These are phyloP conservation scores for Argyrosomus japonicus DNA, from an alignment of 2,113 vertebrate genomes.

Conservation along the genomic window DNA sequence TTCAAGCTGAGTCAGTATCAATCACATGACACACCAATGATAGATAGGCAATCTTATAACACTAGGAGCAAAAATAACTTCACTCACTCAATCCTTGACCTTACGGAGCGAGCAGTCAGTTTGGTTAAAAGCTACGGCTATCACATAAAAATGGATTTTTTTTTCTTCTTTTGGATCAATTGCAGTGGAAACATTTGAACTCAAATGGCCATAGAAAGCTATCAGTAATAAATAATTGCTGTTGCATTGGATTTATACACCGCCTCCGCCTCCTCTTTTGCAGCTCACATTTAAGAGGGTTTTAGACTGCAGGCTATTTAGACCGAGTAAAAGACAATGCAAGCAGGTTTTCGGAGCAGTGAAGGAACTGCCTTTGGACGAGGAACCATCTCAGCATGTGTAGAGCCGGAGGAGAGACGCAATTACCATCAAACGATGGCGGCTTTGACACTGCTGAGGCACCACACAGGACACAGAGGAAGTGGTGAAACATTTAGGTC, in stretches of 20 bases:
- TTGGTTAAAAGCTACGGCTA: slow-evolving; percentile 77
- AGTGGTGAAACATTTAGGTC: slow-evolving; percentile 59
- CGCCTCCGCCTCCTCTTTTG: slow-evolving; percentile 30
- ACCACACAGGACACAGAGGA: slow-evolving; percentile 52
- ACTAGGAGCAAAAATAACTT: slow-evolving; percentile 71
- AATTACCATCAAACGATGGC: slow-evolving; percentile 65
- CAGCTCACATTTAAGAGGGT: slow-evolving; percentile 33
- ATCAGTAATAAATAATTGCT: slow-evolving; percentile 72
- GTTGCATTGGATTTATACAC: slow-evolving; percentile 56
- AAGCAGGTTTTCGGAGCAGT: slow-evolving; percentile 67
- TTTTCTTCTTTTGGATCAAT: slow-evolving; percentile 67
- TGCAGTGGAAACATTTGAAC: slow-evolving; percentile 66
- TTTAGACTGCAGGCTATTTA: slow-evolving; percentile 58
- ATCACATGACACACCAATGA: slow-evolving; percentile 67
- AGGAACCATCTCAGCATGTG: slow-evolving; percentile 76
- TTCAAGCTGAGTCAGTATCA: slow-evolving; percentile 68
- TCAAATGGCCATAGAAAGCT: slow-evolving; percentile 66
- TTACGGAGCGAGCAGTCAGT: slow-evolving; percentile 65
- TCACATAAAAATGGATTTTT: slow-evolving; percentile 79
- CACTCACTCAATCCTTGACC: slow-evolving; percentile 81
- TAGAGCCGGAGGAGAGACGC: slow-evolving; percentile 48
- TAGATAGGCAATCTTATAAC: slow-evolving; percentile 78
- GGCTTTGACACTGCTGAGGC: slow-evolving; percentile 39
- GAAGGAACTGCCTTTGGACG: slow-evolving; percentile 73
- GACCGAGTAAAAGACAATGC: slow-evolving; percentile 62